phyloP scores from a whole-genome alignment of 2,113 vertebrate species.

The Burhinus bistriatus region DNA sequence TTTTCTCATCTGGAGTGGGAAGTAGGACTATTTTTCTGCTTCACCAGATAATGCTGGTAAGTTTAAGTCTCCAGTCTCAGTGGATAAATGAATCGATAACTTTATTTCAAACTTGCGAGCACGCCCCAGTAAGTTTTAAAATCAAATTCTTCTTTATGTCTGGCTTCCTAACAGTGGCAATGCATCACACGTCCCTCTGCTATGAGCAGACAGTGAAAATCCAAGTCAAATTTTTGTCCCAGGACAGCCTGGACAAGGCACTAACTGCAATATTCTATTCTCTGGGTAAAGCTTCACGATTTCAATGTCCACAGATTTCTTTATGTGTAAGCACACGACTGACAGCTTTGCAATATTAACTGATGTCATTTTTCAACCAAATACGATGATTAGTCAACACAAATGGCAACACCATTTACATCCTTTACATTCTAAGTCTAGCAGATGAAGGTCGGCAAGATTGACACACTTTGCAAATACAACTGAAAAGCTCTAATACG shows the following conservation, averaged over 20 bases:
- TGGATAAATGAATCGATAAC: not conserved
- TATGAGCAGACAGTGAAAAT: not conserved
- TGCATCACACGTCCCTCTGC: not conserved
- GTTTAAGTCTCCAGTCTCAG: not conserved
- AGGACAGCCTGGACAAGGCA: not conserved
- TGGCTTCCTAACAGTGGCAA: not conserved
- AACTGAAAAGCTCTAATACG: not conserved
- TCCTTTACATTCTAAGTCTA: not conserved
- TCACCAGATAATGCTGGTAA: not conserved
- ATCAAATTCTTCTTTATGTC: not conserved
- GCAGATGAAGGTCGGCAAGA: not conserved
- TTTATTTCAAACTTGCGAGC: not conserved
- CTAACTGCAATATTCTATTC: not conserved
- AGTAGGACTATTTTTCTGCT: not conserved
- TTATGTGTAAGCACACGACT: not conserved
- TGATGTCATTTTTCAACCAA: not conserved
- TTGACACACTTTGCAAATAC: not conserved
- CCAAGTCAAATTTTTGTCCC: not conserved
- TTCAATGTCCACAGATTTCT: not conserved
- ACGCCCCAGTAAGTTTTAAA: not conserved
- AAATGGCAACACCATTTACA: not conserved
- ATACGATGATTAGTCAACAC: not conserved
- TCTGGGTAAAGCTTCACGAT: rapidly evolving
- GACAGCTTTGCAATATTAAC: not conserved
- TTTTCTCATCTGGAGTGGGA: not conserved